phyloP scores from a whole-genome alignment of 2,113 vertebrate species.

The Rhinopithecus roxellana region DNA sequence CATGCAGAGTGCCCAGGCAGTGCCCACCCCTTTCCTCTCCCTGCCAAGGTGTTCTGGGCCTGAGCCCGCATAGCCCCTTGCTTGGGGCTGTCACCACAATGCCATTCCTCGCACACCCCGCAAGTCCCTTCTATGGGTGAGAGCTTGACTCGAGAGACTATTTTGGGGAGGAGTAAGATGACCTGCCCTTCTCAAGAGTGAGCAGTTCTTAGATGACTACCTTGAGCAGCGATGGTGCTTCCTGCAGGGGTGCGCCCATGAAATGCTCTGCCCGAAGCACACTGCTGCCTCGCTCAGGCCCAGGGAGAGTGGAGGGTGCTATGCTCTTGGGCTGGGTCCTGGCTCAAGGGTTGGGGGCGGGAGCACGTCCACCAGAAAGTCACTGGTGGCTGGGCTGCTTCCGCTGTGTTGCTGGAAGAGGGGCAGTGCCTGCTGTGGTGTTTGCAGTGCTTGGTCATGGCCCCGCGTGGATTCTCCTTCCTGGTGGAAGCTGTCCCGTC shows the following conservation, averaged over 20 bases:
- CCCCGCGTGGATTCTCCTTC: not conserved
- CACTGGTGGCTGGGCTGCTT: not conserved
- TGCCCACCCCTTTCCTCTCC: not conserved
- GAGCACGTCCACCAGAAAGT: not conserved
- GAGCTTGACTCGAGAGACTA: not conserved
- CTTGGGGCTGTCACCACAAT: not conserved
- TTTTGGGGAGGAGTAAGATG: not conserved
- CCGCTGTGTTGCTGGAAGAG: not conserved
- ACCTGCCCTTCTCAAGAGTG: not conserved
- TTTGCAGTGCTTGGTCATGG: not conserved
- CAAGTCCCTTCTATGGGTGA: not conserved
- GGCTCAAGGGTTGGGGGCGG: accelerated
- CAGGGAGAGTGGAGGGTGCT: accelerated
- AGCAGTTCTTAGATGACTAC: not conserved
- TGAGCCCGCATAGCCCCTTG: not conserved
- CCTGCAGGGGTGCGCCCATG: too few species aligned
- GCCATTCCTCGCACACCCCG: accelerated
- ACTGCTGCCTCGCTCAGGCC: too few species aligned
- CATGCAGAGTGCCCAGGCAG: not conserved
- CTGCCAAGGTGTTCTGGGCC: not conserved
- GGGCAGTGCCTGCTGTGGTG: not conserved
- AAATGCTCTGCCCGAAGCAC: accelerated
- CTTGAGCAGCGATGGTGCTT: not conserved
- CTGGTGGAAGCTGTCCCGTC: too few species aligned
- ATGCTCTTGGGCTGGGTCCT: not conserved